phyloP scores from a whole-genome alignment of 2,888 invertebrate genomes.

The Dicroscelio sp. region DNA sequence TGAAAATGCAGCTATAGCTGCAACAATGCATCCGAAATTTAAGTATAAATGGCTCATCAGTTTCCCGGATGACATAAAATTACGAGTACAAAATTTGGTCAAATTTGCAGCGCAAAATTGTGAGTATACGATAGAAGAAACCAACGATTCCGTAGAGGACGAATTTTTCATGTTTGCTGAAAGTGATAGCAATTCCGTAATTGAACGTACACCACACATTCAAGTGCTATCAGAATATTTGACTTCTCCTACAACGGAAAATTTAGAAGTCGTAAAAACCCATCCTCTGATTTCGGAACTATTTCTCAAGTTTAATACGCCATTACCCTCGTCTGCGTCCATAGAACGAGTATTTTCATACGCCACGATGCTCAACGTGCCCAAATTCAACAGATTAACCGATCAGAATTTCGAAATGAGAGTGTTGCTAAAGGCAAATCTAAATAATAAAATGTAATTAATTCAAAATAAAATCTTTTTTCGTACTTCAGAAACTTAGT shows the following conservation, averaged over 20 bases:
- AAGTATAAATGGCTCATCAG: not conserved
- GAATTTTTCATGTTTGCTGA: not conserved
- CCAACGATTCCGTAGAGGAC: not conserved
- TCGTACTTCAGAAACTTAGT: not conserved
- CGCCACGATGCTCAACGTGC: not conserved
- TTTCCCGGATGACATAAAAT: not conserved
- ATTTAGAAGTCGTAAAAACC: not conserved
- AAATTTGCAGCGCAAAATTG: not conserved
- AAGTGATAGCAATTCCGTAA: not conserved
- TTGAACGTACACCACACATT: not conserved
- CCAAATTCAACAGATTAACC: not conserved
- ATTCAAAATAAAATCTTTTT: not conserved
- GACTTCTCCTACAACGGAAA: not conserved
- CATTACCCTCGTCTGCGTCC: not conserved
- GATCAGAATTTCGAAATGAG: not conserved
- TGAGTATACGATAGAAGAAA: not conserved
- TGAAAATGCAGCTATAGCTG: not conserved
- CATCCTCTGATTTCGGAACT: not conserved
- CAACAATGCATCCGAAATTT: not conserved
- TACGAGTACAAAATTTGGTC: not conserved
- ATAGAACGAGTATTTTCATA: slow-evolving; percentile 14
- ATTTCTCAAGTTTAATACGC: not conserved
- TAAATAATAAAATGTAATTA: not conserved
- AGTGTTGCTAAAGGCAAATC: not conserved
- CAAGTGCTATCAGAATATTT: not conserved